These are phyloP conservation scores for Stegophylla sp. DNA, from an alignment of 2,888 invertebrate species.

Conservation along the genomic window DNA sequence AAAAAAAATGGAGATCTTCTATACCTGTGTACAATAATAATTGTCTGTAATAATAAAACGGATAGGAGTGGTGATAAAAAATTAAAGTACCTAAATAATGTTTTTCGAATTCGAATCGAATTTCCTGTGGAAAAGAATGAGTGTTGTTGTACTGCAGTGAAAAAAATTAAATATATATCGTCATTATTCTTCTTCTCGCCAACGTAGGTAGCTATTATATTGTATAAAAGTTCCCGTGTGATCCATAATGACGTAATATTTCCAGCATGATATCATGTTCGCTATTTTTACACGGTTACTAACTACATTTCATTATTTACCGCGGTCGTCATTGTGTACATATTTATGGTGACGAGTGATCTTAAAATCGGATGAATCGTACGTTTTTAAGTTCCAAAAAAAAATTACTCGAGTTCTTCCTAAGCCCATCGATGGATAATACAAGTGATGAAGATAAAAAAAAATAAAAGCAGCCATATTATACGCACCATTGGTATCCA, in stretches of 20 bases:
- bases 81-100: not conserved
- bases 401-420: too few relatives aligned
- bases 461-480: too few relatives aligned
- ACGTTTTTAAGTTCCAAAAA: too few relatives aligned
- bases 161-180: not conserved
- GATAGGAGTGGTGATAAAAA: not conserved
- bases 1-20: too few relatives aligned
- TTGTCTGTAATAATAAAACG: not conserved
- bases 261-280: conserved; percentile 55
- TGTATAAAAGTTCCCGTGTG: not conserved
- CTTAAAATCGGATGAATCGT: too few relatives aligned
- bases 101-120: not conserved
- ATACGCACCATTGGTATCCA: too few relatives aligned
- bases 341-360: conserved; percentile 8
- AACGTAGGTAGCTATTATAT: not conserved
- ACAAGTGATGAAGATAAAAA: too few relatives aligned
- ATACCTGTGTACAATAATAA: too few relatives aligned
- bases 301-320: conserved; percentile 32
- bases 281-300: conserved; percentile 53
- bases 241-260: conserved; percentile 48
- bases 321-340: conserved; percentile 18
- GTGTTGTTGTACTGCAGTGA: not conserved
- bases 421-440: too few relatives aligned
- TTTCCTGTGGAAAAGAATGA: conserved; percentile 11
- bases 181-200: not conserved